Conservation (phyloP, 2,113 vertebrate species). For the Origma solitaria region DNA sequence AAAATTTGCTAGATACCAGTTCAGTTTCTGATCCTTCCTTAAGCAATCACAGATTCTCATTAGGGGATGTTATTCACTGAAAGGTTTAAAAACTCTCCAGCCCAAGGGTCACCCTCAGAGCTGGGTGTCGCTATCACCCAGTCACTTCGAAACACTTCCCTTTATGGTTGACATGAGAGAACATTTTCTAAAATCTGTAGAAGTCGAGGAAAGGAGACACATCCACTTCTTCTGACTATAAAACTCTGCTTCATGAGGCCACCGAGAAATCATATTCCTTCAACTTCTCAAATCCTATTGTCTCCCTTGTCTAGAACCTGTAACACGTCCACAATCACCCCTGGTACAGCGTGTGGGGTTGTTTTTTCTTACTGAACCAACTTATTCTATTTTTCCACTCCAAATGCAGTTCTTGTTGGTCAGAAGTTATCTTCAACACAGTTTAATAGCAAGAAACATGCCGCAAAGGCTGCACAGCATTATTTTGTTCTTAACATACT, state of each 20-base stretch:
- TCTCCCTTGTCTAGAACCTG: not conserved
- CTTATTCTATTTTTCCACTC: slow-evolving; percentile 21
- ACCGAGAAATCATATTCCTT: not conserved
- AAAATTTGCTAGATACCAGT: not conserved
- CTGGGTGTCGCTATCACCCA: not conserved
- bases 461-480: slow-evolving; percentile 31
- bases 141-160: not conserved
- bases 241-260: not conserved
- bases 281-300: not conserved
- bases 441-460: slow-evolving; percentile 57
- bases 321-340: not conserved
- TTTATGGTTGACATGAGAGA: accelerated
- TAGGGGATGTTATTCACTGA: not conserved
- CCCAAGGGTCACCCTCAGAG: not conserved
- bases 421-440: slow-evolving; percentile 38
- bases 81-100: not conserved
- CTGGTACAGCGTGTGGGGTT: not conserved
- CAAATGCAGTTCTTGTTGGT: not conserved
- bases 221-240: not conserved
- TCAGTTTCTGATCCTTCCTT: not conserved
- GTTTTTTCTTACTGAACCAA: not conserved
- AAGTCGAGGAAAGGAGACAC: not conserved
- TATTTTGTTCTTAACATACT: slow-evolving; percentile 61
- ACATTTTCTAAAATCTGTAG: not conserved
- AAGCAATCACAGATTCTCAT: not conserved